A percentile compares a stretch with the other conserved stretches of the same genome.
Conservation (phyloP, 2,888 invertebrate genomes). For the Lasioglossum zephyrum region DNA sequence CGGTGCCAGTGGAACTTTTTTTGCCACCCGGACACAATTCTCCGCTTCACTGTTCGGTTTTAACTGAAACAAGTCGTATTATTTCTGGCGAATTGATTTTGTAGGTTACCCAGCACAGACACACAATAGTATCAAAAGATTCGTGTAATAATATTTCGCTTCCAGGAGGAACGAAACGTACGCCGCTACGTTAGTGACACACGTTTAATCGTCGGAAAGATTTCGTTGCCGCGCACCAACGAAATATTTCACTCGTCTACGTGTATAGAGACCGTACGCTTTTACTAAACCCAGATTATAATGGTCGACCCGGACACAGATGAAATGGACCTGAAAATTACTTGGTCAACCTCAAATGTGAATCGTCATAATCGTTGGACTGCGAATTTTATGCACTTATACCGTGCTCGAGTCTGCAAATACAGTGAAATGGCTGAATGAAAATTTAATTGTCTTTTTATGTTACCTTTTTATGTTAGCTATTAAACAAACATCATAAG, state of each 20-base stretch:
- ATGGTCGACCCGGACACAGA: not conserved
- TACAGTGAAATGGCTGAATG: not conserved
- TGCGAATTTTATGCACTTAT: not conserved
- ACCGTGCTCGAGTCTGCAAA: not conserved
- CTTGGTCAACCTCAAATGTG: conserved; percentile 17
- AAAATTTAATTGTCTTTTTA: not conserved
- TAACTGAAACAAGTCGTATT: not conserved
- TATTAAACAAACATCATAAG: not conserved
- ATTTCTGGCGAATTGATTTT: not conserved
- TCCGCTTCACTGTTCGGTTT: not conserved
- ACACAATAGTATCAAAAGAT: not conserved
- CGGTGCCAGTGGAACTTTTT: not conserved
- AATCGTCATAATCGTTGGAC: conserved; percentile 20
- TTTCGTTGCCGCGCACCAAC: not conserved
- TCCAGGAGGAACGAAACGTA: not conserved
- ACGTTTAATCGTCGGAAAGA: conserved; percentile 4
- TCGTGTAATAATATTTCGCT: not conserved
- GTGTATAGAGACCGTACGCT: not conserved
- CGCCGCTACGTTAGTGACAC: not conserved
- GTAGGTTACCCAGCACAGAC: not conserved
- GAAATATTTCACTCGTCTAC: not conserved
- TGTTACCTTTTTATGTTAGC: not conserved
- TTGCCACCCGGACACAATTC: not conserved
- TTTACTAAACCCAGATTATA: conserved; percentile 14
- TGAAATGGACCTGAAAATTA: conserved; percentile 27